Conservation (phyloP, 92 coral and sea anemone genomes). For the Porites rus region DNA sequence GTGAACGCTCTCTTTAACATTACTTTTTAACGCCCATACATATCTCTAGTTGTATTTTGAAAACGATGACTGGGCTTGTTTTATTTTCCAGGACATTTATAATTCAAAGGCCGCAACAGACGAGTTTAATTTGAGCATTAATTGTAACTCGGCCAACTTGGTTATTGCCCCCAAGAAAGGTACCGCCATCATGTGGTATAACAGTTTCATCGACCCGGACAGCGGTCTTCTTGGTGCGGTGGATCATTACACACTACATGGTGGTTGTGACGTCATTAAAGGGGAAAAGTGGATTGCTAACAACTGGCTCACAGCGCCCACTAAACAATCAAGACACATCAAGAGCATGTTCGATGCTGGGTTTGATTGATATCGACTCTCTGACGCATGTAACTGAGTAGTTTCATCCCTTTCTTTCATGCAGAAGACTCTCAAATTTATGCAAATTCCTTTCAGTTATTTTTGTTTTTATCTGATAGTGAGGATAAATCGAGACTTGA, state of each 20-base stretch:
- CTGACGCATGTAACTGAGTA: background rate
- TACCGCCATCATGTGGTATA: slow-evolving; percentile 95
- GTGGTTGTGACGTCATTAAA: slow-evolving; percentile 92
- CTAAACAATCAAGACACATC: slow-evolving; percentile 59
- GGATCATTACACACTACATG: slow-evolving; percentile 84
- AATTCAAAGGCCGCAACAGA: slow-evolving; percentile 60
- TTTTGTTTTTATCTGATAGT: too few species aligned
- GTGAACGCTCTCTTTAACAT: too few species aligned
- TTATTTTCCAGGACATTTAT: slow-evolving; percentile 33
- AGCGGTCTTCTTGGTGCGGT: slow-evolving; percentile 85
- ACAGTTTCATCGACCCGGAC: slow-evolving; percentile 84
- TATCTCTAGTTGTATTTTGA: background rate
- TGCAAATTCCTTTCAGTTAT: too few species aligned
- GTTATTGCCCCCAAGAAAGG: slow-evolving; percentile 88
- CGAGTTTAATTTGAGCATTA: slow-evolving; percentile 77
- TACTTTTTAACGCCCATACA: too few species aligned
- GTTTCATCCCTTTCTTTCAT: too few species aligned
- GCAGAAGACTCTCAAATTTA: too few species aligned
- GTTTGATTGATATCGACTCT: background rate
- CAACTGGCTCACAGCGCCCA: slow-evolving; percentile 96
- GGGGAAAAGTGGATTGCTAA: slow-evolving; percentile 98
- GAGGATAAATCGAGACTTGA: too few species aligned
- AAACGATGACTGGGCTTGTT: background rate
- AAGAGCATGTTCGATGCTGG: slow-evolving; percentile 76
- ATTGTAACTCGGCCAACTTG: slow-evolving; percentile 77